Base-by-base conservation (phyloP, 1,140 invertebrate species). In the Eriosoma lanigerum region DNA sequence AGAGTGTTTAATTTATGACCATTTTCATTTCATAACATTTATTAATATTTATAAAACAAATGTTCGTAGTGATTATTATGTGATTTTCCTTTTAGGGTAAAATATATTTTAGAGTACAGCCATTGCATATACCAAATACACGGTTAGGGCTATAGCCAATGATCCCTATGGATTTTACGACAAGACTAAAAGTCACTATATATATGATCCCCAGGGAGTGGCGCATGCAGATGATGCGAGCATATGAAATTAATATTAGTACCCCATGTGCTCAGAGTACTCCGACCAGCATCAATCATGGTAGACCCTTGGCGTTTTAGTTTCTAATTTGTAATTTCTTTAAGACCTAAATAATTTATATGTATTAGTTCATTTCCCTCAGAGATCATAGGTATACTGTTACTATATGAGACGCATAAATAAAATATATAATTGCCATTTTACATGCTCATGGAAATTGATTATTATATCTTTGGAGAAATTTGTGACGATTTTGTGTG, bases 231-330 rank as follows among this genome's bases (percentile, higher is more conserved):
- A 72, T 52, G 44, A 52, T 50, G 12, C 52, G 52, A 75, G 29
- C 50, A 29, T 54, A n/a, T 56, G 29, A 75, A 75, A 75, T 75
- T 75, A 75, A 50, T 56, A n/a, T n/a, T n/a, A n/a, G 32, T 17
- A 75, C 24, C 44, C 68, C 66, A 46, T 13, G 29, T 46, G 44
- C 68, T 73, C n/a, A n/a, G n/a, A n/a, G n/a, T 38, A 38, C 32
- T 38, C 72, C 50, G 26, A 26, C 54, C 72, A 50, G 52, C 72
- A 75, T 75, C 72, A 75, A 75, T 75, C 72, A 75, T 50, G 72
- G 48, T 52, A 13, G 29, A 64, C 62, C 62, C n/a, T 66, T 62
- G 32, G 62, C 19, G 24, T 54, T 54, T 19, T 13, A n/a, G 26
- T 29, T n/a, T 44, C 29, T 50, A 56, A 75, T 75, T 75, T 75